Percentiles rank a stretch among this genome's conserved stretches.
Conservation (phyloP, 2,797 vertebrate genomes). For the Bucorvus abyssinicus region DNA sequence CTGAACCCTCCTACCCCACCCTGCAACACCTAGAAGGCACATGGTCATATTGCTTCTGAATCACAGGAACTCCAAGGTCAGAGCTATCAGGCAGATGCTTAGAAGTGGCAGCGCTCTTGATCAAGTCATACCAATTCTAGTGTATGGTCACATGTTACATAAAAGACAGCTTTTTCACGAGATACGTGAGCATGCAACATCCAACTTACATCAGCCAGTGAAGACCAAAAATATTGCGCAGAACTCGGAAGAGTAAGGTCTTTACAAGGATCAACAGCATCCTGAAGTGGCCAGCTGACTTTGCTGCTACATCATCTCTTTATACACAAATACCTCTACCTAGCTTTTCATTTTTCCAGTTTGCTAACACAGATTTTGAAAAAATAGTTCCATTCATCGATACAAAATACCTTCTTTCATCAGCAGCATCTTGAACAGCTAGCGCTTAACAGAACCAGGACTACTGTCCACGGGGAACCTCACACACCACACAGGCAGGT, state of each 20-base stretch:
- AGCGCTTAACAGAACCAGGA: not conserved
- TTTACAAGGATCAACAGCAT: not conserved
- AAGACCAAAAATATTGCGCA: not conserved
- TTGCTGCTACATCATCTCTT: not conserved
- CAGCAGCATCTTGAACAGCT: not conserved
- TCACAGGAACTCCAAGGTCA: not conserved
- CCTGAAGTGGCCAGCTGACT: not conserved
- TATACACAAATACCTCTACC: not conserved
- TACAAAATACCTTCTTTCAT: not conserved
- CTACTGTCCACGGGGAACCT: not conserved
- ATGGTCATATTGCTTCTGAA: accelerated
- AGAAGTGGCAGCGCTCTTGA: not conserved
- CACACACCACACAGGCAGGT: not conserved
- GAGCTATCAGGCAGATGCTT: not conserved
- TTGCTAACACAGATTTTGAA: not conserved
- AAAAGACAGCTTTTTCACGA: not conserved
- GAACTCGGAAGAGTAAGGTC: not conserved
- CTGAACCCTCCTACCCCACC: not conserved
- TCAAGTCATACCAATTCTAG: not conserved
- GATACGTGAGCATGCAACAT: not conserved
- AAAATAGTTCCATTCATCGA: not conserved
- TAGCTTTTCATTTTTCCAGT: not conserved
- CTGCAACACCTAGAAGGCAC: not conserved
- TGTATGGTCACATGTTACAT: not conserved
- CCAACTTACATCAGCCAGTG: not conserved